phyloP scores from a whole-genome alignment of 1,140 invertebrate species.

The Drosophila bipectinata region DNA sequence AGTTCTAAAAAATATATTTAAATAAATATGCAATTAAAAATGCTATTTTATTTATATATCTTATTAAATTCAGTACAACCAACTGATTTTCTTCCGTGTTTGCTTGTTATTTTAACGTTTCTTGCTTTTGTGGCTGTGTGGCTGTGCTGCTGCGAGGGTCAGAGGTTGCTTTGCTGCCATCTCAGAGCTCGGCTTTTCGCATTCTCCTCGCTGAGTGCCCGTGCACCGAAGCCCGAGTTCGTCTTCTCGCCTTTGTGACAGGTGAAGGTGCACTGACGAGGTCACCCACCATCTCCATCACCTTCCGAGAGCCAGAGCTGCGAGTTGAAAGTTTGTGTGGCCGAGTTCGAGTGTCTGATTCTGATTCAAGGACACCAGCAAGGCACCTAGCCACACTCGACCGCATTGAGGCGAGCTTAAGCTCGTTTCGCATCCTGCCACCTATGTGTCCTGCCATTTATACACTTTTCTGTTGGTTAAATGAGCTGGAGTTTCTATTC shows the following conservation, averaged over 20 bases:
- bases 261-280: conserved; percentile 62
- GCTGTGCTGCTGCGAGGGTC: conserved; percentile 24
- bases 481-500: conserved; percentile 17
- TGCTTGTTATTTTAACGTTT: conserved; percentile 7
- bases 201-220: conserved; percentile 36
- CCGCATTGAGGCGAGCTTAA: conserved; percentile 39
- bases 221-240: conserved; percentile 42
- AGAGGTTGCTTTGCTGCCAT: conserved; percentile 48
- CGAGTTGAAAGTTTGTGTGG: conserved; percentile 32
- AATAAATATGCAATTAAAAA: not conserved
- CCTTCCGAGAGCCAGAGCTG: not conserved
- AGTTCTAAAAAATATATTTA: not conserved
- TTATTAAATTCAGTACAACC: not conserved
- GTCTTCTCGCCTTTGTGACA: conserved; percentile 28
- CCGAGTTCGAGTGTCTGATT: conserved; percentile 45
- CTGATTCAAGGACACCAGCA: conserved; percentile 46
- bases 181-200: conserved; percentile 45
- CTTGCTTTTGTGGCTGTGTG: conserved; percentile 14
- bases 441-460: conserved; percentile 39
- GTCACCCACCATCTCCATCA: conserved; percentile 21
- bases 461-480: conserved; percentile 20
- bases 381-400: conserved; percentile 21
- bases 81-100: not conserved
- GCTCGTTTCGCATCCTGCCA: conserved; percentile 29
- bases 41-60: not conserved